A percentile compares a stretch with the other conserved stretches of the same genome.
These are phyloP conservation scores for Zoanthus sociatus DNA, from an alignment of 92 coral and sea anemone genomes.

Conservation along the genomic window DNA sequence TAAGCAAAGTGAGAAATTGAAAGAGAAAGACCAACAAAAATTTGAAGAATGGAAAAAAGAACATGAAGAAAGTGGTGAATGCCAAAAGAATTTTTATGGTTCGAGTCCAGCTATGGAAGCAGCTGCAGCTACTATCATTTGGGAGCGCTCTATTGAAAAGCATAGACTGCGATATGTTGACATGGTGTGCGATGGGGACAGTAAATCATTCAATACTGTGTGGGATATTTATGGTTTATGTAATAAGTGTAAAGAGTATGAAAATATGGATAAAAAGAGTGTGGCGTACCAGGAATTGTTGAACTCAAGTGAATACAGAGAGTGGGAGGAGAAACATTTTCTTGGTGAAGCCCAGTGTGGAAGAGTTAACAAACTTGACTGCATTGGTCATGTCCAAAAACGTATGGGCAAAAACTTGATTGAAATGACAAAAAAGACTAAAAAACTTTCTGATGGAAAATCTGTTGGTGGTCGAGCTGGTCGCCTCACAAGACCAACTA, in stretches of 20 bases:
- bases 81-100: neutral
- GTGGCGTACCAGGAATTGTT: conserved; percentile 34
- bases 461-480: conserved; percentile 12
- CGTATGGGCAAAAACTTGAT: neutral
- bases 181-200: neutral
- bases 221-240: conserved; percentile 57
- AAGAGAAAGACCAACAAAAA: neutral
- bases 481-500: conserved; percentile 6
- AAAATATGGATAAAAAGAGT: conserved; percentile 51
- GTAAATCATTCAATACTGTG: conserved; percentile 43
- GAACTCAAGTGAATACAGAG: conserved; percentile 15
- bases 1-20: neutral
- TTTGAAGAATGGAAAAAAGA: neutral
- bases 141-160: conserved; percentile 21
- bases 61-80: conserved; percentile 1
- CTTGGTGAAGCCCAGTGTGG: conserved; percentile 23
- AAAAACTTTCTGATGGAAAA: conserved; percentile 8
- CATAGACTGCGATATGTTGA: neutral
- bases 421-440: neutral
- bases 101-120: conserved; percentile 25
- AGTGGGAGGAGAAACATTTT: conserved; percentile 37
- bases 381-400: no score
- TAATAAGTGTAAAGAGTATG: conserved; percentile 35
- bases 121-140: conserved; percentile 10
- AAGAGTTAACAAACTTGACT: neutral